These are phyloP conservation scores for Pseudorectes ferrugineus DNA, from an alignment of 2,113 vertebrate species.

Conservation along the genomic window DNA sequence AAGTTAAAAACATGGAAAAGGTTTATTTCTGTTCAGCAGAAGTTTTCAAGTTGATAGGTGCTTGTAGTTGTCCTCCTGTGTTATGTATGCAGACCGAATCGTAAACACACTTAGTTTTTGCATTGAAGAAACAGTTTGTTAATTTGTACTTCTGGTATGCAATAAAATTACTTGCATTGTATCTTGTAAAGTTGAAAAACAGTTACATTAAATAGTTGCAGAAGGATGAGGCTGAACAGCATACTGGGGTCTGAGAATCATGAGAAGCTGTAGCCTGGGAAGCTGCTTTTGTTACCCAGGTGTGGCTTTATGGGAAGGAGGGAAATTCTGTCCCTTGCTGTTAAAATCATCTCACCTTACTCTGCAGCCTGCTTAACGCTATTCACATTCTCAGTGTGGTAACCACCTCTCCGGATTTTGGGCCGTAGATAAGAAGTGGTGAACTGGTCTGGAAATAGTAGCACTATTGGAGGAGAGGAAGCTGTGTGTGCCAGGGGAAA, in stretches of 20 bases:
- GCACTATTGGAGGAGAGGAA: background rate
- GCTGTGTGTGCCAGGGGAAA: background rate
- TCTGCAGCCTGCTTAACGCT: background rate
- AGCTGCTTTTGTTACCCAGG: background rate
- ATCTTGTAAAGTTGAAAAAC: background rate
- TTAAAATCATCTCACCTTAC: background rate
- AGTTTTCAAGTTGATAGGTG: background rate
- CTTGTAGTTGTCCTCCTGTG: background rate
- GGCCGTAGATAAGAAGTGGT: background rate
- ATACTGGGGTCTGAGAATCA: background rate
- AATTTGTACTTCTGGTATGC: background rate
- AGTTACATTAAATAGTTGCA: background rate
- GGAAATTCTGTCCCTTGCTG: background rate
- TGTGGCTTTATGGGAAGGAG: background rate
- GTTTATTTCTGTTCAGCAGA: background rate
- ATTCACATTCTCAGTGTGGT: background rate
- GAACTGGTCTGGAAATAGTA: background rate
- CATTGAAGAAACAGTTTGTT: background rate
- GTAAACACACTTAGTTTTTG: background rate
- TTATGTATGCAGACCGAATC: background rate
- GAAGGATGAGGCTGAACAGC: background rate
- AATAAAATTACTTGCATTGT: background rate
- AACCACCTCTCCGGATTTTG: background rate
- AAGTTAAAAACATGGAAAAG: background rate
- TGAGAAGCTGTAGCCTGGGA: background rate